Percentiles rank a stretch among this genome's conserved stretches.
These are phyloP conservation scores for Myotis brandtii DNA, from an alignment of 2,113 vertebrate genomes.

Conservation along the genomic window DNA sequence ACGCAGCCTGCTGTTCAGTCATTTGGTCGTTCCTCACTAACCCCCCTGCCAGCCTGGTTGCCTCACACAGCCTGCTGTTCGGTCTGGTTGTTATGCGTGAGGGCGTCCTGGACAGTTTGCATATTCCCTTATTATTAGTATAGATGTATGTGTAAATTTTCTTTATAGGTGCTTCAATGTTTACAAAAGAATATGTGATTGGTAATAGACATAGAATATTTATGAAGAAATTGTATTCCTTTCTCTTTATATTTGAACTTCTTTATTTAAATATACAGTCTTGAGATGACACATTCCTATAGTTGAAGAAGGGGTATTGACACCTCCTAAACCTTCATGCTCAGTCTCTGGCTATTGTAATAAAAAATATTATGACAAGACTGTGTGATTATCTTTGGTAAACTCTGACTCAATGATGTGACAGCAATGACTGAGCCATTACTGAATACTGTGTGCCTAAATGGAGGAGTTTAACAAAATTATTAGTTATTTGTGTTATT, in stretches of 20 bases:
- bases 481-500: not conserved
- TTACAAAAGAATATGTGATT: slow-evolving; percentile 85
- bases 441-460: not conserved
- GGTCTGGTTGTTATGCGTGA: too few relatives aligned
- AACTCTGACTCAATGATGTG: not conserved
- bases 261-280: slow-evolving; percentile 85
- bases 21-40: too few relatives aligned
- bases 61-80: not conserved
- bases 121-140: too few relatives aligned
- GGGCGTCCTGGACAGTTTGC: too few relatives aligned
- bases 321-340: slow-evolving; percentile 88
- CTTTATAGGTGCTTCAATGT: slow-evolving; percentile 87
- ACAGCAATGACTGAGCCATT: not conserved
- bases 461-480: not conserved
- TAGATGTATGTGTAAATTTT: not conserved
- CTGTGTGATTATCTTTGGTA: slow-evolving; percentile 79
- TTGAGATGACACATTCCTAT: slow-evolving; percentile 89
- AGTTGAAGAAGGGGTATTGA: slow-evolving; percentile 83
- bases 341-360: slow-evolving; percentile 90
- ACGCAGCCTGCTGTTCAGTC: too few relatives aligned
- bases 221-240: slow-evolving; percentile 81
- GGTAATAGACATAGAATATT: slow-evolving; percentile 88
- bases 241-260: slow-evolving; percentile 87
- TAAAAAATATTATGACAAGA: slow-evolving; percentile 88
- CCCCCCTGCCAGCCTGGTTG: too few relatives aligned